These are phyloP conservation scores for Palloptera scutellata DNA, from an alignment of 2,888 invertebrate genomes.

Conservation along the genomic window DNA sequence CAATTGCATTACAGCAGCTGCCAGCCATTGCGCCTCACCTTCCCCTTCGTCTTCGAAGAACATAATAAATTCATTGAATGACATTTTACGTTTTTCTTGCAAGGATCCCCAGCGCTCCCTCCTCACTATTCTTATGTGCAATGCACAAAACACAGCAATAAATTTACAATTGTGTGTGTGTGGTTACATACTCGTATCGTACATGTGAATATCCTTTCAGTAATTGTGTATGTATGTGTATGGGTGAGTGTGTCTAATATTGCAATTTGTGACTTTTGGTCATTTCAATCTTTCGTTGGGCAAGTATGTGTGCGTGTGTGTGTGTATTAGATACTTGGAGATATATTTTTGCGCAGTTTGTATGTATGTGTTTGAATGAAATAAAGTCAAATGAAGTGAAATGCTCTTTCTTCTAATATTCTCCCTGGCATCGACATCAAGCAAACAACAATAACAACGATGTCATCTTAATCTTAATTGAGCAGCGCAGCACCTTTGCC, in stretches of 20 bases:
- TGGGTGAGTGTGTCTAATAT: neutral
- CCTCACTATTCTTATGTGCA: neutral
- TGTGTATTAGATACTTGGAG: neutral
- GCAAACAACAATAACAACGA: neutral
- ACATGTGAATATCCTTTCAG: neutral
- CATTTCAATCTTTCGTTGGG: slow-evolving; percentile 15
- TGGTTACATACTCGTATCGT: neutral
- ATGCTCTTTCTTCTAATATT: neutral
- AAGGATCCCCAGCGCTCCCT: neutral
- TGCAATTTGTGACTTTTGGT: slow-evolving; percentile 25
- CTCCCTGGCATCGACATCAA: neutral
- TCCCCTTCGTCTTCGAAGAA: neutral
- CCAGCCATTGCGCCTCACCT: too few species aligned
- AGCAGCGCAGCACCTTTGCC: neutral
- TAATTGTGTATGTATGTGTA: neutral
- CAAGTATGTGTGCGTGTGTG: neutral
- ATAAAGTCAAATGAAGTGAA: too few species aligned
- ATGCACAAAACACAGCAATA: neutral
- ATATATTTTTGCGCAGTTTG: too few species aligned
- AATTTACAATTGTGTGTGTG: neutral
- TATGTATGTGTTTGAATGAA: too few species aligned
- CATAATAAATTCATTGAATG: slow-evolving; percentile 1
- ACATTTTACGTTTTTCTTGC: slow-evolving; percentile 1
- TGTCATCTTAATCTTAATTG: slow-evolving; percentile 19
- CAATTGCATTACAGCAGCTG: neutral